A percentile compares a stretch with the other conserved stretches of the same genome.
Conservation (phyloP, 2,888 invertebrate genomes). For the Oscheius sp. region DNA sequence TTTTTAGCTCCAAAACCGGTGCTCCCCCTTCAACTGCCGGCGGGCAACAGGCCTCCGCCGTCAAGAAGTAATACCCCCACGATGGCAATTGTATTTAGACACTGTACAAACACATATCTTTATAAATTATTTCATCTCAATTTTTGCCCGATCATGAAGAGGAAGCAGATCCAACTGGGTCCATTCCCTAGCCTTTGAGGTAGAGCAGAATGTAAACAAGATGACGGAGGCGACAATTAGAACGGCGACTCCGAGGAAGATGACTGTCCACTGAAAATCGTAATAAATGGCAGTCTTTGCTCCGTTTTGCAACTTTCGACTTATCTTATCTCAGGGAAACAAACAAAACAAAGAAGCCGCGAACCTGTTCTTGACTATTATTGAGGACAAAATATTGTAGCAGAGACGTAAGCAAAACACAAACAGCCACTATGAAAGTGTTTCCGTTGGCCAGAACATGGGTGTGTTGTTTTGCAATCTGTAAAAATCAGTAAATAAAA, state of each 20-base stretch:
- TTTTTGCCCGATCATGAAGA: background rate
- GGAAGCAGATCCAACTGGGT: slow-evolving; percentile 38
- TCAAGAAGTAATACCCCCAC: background rate
- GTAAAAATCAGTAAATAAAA: slow-evolving; percentile 11
- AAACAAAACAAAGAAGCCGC: background rate
- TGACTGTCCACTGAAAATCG: slow-evolving; percentile 31
- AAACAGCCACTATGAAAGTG: slow-evolving; percentile 47
- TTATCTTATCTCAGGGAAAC: no score
- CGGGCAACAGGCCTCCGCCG: background rate
- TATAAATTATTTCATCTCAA: slow-evolving; percentile 7
- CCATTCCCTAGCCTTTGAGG: slow-evolving; percentile 42
- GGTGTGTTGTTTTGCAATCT: slow-evolving; percentile 47
- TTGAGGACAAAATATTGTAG: slow-evolving; percentile 42
- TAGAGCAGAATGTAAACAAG: slow-evolving; percentile 39
- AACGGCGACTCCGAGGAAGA: slow-evolving; percentile 21
- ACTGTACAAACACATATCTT: background rate
- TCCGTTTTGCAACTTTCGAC: background rate
- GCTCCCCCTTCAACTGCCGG: background rate
- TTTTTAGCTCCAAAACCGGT: slow-evolving; percentile 9
- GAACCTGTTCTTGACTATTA: slow-evolving; percentile 47
- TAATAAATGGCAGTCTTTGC: background rate
- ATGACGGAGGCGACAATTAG: slow-evolving; percentile 39
- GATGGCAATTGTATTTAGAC: background rate
- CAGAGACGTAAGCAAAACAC: slow-evolving; percentile 42
- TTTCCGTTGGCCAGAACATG: slow-evolving; percentile 53